A percentile compares a stretch with the other conserved stretches of the same genome.
Conservation (phyloP, 2,888 invertebrate genomes). For the Pheosia tremula region DNA sequence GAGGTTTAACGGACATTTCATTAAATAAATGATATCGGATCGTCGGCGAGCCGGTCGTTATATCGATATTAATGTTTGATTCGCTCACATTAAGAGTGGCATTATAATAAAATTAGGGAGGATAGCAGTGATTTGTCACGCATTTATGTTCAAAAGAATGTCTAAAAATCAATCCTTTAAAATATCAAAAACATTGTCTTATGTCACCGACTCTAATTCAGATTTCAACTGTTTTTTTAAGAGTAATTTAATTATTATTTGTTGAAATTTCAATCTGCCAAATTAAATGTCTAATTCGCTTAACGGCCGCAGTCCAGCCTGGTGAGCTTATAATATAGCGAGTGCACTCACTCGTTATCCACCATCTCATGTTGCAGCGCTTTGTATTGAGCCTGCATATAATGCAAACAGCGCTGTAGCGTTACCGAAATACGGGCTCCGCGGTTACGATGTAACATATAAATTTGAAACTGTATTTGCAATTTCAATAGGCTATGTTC, state of each 20-base stretch:
- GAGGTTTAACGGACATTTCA: slow-evolving; percentile 32
- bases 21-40: slow-evolving; percentile 30
- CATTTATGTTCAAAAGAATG: background rate
- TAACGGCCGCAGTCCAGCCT: slow-evolving; percentile 8
- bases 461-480: background rate
- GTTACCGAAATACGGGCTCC: slow-evolving; percentile 6
- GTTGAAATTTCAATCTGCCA: too few species aligned
- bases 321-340: slow-evolving; percentile 24
- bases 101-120: slow-evolving; percentile 2
- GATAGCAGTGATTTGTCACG: background rate
- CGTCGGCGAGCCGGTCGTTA: slow-evolving; percentile 14
- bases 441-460: background rate
- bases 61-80: slow-evolving; percentile 19
- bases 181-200: too few species aligned
- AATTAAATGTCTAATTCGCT: too few species aligned
- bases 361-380: slow-evolving; percentile 20
- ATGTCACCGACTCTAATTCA: too few species aligned
- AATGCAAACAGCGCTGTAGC: slow-evolving; percentile 24
- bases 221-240: too few species aligned
- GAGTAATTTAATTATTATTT: too few species aligned
- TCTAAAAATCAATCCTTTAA: background rate
- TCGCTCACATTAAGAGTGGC: slow-evolving; percentile 14
- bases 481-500: too few species aligned
- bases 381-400: slow-evolving; percentile 16
- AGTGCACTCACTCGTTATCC: slow-evolving; percentile 10